phyloP scores from a whole-genome alignment of 2,888 invertebrate species.

The Amiota mariae region DNA sequence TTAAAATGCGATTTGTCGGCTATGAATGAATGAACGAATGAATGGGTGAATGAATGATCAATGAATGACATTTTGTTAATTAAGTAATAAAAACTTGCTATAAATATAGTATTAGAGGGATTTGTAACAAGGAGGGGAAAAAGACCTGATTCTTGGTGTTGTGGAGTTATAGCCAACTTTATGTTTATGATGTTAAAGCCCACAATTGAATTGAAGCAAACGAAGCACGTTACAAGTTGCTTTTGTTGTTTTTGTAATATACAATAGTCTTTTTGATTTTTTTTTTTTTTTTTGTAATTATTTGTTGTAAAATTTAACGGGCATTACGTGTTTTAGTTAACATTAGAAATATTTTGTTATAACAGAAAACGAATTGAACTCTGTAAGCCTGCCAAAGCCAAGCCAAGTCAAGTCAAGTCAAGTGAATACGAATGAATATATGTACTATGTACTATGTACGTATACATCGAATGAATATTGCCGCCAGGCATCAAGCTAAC shows the following conservation, averaged over 20 bases:
- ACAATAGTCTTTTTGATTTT: background rate
- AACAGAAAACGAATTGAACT: background rate
- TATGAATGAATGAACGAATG: background rate
- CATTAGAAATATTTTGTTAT: background rate
- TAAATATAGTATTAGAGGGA: constrained; percentile 5
- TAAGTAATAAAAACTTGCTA: constrained; percentile 22
- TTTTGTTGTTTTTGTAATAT: constrained; percentile 10
- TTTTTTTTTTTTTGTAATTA: background rate
- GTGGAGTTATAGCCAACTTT: background rate
- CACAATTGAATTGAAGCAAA: background rate
- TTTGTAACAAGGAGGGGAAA: background rate
- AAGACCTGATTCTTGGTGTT: background rate
- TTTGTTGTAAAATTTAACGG: constrained; percentile 23
- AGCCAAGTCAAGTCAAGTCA: too few species aligned
- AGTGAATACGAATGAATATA: too few species aligned
- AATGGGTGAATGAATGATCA: constrained; percentile 3
- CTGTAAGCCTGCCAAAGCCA: too few species aligned
- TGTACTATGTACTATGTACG: too few species aligned
- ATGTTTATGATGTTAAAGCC: background rate
- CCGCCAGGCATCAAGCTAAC: background rate
- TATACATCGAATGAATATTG: too few species aligned
- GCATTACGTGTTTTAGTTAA: constrained; percentile 20
- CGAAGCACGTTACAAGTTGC: background rate
- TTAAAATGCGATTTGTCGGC: background rate
- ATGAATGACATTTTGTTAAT: background rate